Evolutionary conservation across 2,113 vertebrate genomes (phyloP).

Genomic region (Lynx canadensis): DNA sequence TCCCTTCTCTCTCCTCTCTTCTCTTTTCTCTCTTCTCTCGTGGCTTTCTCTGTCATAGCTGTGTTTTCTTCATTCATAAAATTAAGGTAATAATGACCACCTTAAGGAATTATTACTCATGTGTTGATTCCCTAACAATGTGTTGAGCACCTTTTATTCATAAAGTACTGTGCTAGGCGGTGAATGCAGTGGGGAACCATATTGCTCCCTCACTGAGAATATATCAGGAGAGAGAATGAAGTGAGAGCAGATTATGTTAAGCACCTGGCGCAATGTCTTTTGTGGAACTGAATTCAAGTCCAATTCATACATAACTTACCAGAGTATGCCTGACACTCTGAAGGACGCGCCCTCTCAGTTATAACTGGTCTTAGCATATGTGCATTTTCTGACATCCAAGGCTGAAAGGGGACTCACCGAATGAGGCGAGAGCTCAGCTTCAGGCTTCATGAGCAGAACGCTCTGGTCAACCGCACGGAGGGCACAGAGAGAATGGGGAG

Average conservation of each 20-base stretch:
- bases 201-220: not conserved
- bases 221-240: not conserved
- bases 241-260: not conserved
- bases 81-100: not conserved
- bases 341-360: not conserved
- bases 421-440: constrained; percentile 84
- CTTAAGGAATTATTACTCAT: not conserved
- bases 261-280: not conserved
- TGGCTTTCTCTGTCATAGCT: not conserved
- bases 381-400: not conserved
- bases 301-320: not conserved
- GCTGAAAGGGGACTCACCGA: constrained; percentile 75
- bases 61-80: not conserved
- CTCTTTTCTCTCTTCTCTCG: too few species aligned
- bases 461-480: constrained; percentile 90
- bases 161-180: not conserved
- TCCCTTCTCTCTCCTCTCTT: too few species aligned
- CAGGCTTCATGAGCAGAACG: constrained; percentile 87
- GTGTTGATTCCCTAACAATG: not conserved
- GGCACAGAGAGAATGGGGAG: constrained; percentile 90
- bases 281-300: not conserved
- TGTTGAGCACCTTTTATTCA: not conserved
- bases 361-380: not conserved
- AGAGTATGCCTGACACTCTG: not conserved
- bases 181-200: not conserved